phyloP scores from a whole-genome alignment of 1,140 invertebrate species.

The Drosophila athabasca region DNA sequence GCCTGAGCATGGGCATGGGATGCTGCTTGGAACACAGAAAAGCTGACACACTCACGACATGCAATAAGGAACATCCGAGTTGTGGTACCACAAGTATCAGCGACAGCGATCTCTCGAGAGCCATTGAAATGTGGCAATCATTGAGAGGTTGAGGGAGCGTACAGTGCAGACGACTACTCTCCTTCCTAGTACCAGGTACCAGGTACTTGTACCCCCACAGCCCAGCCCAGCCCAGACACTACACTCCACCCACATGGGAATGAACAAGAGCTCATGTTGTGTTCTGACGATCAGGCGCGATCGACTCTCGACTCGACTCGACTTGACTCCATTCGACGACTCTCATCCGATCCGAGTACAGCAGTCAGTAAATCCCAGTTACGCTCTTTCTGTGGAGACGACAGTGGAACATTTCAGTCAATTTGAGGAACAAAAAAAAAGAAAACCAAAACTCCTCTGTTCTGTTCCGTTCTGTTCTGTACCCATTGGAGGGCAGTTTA shows the following conservation, averaged over 20 bases:
- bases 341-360: no score
- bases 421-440: slow-evolving; percentile 5
- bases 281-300: slow-evolving; percentile 60
- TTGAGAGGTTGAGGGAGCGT: slow-evolving; percentile 44
- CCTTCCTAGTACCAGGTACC: slow-evolving; percentile 7
- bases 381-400: slow-evolving; percentile 38
- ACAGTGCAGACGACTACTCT: slow-evolving; percentile 2
- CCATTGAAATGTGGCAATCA: slow-evolving; percentile 57
- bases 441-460: neutral
- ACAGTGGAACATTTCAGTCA: slow-evolving; percentile 28
- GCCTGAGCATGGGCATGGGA: neutral
- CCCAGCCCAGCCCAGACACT: slow-evolving; percentile 22
- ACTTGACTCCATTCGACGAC: no score
- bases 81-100: slow-evolving; percentile 47
- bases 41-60: slow-evolving; percentile 79
- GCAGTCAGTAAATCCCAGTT: slow-evolving; percentile 30
- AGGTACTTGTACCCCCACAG: neutral
- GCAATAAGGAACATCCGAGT: slow-evolving; percentile 77
- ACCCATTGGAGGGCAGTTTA: no score
- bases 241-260: slow-evolving; percentile 63
- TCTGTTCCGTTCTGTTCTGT: neutral
- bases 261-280: slow-evolving; percentile 72
- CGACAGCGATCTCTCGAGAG: slow-evolving; percentile 60
- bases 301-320: slow-evolving; percentile 31
- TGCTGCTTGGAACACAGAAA: slow-evolving; percentile 25